Evolutionary conservation across 2,113 vertebrate species (phyloP).

Genomic region (Sturnira hondurensis): DNA sequence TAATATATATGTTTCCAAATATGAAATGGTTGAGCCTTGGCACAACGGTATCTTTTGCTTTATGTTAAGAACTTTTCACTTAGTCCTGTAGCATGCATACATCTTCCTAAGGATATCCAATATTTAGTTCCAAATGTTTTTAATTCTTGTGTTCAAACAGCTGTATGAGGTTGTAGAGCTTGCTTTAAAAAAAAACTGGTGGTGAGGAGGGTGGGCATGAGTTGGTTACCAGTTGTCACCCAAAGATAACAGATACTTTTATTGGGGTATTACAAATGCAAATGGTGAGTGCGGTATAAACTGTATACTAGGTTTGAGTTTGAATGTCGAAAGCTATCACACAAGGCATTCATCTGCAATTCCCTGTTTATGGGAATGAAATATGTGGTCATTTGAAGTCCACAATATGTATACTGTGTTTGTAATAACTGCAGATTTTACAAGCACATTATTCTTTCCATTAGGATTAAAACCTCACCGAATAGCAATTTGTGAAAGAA

Average conservation of each 20-base stretch:
- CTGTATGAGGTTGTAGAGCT: conserved; percentile 49
- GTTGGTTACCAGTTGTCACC: conserved; percentile 76
- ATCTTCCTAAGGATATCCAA: conserved; percentile 25
- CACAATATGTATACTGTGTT: conserved; percentile 89
- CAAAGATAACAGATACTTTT: conserved; percentile 78
- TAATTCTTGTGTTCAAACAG: conserved; percentile 47
- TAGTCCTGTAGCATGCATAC: neutral
- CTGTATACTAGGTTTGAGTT: conserved; percentile 80
- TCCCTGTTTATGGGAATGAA: conserved; percentile 88
- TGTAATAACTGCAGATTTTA: conserved; percentile 91
- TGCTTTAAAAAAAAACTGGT: neutral
- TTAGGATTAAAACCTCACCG: conserved; percentile 91
- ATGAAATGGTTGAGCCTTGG: neutral
- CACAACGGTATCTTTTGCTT: neutral
- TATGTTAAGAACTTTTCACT: conserved; percentile 31
- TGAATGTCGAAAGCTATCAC: conserved; percentile 83
- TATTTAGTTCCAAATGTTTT: conserved; percentile 49
- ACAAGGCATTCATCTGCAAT: conserved; percentile 82
- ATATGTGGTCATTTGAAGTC: conserved; percentile 88
- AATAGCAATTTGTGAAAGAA: conserved; percentile 93
- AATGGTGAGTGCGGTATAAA: conserved; percentile 84
- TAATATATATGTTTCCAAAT: neutral
- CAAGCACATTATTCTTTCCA: conserved; percentile 93
- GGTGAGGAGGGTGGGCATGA: neutral
- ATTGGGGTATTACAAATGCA: conserved; percentile 82